These are phyloP conservation scores for Craterocephalus amniculus DNA, from an alignment of 2,797 vertebrate genomes.

Conservation along the genomic window DNA sequence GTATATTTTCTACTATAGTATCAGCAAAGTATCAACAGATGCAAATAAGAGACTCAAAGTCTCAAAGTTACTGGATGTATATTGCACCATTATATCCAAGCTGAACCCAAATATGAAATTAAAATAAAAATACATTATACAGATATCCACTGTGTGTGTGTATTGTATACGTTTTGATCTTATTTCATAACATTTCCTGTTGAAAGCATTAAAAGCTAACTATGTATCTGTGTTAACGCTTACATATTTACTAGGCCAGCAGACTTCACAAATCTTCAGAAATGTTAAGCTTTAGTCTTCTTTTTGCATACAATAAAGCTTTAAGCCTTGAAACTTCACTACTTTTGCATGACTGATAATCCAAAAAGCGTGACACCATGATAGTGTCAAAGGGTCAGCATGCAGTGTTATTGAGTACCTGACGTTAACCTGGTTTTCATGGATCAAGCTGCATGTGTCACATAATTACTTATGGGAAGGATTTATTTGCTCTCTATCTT, in stretches of 20 bases:
- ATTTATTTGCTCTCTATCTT: not conserved
- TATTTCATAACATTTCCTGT: not conserved
- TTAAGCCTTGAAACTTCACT: conserved; percentile 21
- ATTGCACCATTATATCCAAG: no score
- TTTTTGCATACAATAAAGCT: conserved; percentile 17
- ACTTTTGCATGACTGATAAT: conserved; percentile 62
- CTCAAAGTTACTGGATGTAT: no score
- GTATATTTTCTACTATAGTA: no score
- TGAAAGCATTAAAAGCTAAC: not conserved
- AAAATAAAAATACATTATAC: no score
- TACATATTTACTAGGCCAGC: not conserved
- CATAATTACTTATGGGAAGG: not conserved
- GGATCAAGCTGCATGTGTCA: not conserved
- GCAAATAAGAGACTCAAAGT: no score
- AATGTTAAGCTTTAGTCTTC: conserved; percentile 50
- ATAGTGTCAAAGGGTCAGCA: conserved; percentile 25
- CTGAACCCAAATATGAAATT: no score
- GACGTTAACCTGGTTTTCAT: not conserved
- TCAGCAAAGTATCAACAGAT: no score
- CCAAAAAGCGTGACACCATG: conserved; percentile 38
- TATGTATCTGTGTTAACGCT: not conserved
- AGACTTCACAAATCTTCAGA: conserved; percentile 24
- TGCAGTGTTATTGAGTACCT: not conserved
- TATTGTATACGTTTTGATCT: not conserved
- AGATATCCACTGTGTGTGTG: no score